phyloP scores from a whole-genome alignment of 2,113 vertebrate species.

The Platanista minor region DNA sequence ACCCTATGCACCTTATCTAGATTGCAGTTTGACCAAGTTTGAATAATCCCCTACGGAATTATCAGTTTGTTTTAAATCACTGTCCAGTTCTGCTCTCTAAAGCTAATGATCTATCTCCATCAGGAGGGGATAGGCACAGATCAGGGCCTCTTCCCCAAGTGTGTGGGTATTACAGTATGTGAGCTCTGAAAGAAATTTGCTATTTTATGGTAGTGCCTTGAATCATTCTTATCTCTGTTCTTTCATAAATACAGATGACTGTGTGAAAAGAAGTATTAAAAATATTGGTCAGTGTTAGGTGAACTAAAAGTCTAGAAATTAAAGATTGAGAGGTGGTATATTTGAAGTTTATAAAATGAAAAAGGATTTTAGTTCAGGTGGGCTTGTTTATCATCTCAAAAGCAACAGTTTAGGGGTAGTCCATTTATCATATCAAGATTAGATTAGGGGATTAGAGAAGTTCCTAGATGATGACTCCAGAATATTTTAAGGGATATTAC shows the following conservation, averaged over 20 bases:
- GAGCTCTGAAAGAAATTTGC: slow-evolving; percentile 1
- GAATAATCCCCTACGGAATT: background rate
- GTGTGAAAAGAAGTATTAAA: background rate
- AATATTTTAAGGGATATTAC: background rate
- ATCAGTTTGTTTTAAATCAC: background rate
- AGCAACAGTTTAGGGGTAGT: background rate
- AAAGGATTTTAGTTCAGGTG: background rate
- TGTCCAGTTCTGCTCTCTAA: background rate
- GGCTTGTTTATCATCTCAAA: background rate
- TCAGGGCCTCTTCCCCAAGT: background rate
- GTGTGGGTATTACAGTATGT: background rate
- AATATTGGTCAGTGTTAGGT: background rate
- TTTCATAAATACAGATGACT: slow-evolving; percentile 13
- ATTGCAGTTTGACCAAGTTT: slow-evolving; percentile 2
- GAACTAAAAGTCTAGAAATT: slow-evolving; percentile 4
- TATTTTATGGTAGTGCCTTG: background rate
- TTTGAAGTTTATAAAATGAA: slow-evolving; percentile 17
- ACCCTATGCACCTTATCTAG: background rate
- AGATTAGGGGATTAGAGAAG: background rate
- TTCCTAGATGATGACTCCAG: background rate
- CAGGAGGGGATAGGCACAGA: background rate
- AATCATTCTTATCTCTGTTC: background rate
- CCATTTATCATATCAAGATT: background rate
- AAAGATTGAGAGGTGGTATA: background rate
- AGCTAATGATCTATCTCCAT: background rate